Evolutionary conservation across 2,797 vertebrate genomes (phyloP).

Genomic region (Carapus acus): DNA sequence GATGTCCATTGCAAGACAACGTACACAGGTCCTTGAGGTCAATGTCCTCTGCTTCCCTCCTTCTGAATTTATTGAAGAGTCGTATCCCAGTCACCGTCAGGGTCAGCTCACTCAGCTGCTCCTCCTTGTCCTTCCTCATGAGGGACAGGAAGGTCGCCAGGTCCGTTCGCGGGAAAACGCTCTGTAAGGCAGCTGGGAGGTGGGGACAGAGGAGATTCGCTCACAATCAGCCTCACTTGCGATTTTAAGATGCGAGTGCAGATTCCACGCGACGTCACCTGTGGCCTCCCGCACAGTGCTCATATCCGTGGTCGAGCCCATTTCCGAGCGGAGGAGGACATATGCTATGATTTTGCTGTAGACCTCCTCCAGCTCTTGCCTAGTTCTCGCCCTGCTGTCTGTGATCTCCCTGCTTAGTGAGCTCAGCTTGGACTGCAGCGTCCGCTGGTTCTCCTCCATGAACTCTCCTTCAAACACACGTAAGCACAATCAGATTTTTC

Average conservation of each 20-base stretch:
- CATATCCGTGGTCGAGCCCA: constrained; percentile 76
- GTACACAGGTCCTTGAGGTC: constrained; percentile 45
- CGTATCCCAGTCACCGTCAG: constrained; percentile 84
- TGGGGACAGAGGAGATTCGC: too few species aligned
- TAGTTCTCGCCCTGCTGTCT: constrained; percentile 61
- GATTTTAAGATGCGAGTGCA: too few species aligned
- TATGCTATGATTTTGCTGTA: constrained; percentile 79
- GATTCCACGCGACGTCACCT: too few species aligned
- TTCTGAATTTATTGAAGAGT: constrained; percentile 81
- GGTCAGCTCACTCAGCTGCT: constrained; percentile 78
- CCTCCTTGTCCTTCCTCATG: constrained; percentile 80
- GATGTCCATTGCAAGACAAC: neutral
- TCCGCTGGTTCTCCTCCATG: constrained; percentile 72
- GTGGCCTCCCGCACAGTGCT: constrained; percentile 75
- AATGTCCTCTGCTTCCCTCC: constrained; percentile 72
- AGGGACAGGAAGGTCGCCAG: constrained; percentile 79
- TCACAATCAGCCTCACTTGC: too few species aligned
- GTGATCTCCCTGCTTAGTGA: constrained; percentile 78
- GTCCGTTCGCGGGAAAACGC: constrained; percentile 80
- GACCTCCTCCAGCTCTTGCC: constrained; percentile 71
- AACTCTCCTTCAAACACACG: constrained; percentile 74
- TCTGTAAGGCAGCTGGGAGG: constrained; percentile 90
- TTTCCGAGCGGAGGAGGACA: constrained; percentile 73
- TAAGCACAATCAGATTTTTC: neutral
- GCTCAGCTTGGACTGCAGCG: constrained; percentile 70